Evolutionary conservation across 1,140 invertebrate species (phyloP), one percentile per base, ranked within the genome.

Genomic region (Ptiloglossa arizonensis): DNA sequence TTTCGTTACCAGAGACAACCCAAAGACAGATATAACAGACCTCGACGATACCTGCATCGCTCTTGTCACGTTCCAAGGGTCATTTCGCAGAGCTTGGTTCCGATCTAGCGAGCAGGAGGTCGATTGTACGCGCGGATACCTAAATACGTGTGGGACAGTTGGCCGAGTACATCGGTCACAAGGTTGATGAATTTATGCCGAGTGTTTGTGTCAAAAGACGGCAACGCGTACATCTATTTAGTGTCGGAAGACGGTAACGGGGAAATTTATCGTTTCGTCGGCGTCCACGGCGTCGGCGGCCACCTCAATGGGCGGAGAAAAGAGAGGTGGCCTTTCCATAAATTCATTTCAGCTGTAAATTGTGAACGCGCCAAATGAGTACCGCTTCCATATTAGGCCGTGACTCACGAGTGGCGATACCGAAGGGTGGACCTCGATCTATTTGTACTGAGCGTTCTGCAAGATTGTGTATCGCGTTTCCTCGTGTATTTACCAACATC

Each of bases 331-430:
- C 81, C 87, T 89, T 90, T 87, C 83, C 87, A 89, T 90, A 89
- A 90, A 90, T 91, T 88, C 87, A 88, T 90, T 90, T 89, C 85
- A 90, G 87, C 82, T 88, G 87, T 90, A 89, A 90, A 90, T 90
- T 83, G 87, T 74, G 80, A 89, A 86, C 86, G 84, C 82, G 78
- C 82, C 87, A 87, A 89, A 89, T 87, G 83, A 89, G 85, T 82
- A 83, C 80, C 83, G 78, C 70, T 77, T 72, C 89, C 88, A 89
- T 89, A 90, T 90, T 89, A 87, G 88, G 87, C 13, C 63, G 29
- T 80, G 73, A 38, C 56, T 24, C 79, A 48, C 63, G n/a, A n/a
- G n/a, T n/a, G 81, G 29, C 44, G 44, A 73, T 72, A 50, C 32
- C 62, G 75, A 66, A 70, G 35, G 59, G 81, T 52, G 56, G 52